These are phyloP conservation scores for Heliangelus exortis DNA, from an alignment of 2,797 vertebrate species.

Conservation along the genomic window DNA sequence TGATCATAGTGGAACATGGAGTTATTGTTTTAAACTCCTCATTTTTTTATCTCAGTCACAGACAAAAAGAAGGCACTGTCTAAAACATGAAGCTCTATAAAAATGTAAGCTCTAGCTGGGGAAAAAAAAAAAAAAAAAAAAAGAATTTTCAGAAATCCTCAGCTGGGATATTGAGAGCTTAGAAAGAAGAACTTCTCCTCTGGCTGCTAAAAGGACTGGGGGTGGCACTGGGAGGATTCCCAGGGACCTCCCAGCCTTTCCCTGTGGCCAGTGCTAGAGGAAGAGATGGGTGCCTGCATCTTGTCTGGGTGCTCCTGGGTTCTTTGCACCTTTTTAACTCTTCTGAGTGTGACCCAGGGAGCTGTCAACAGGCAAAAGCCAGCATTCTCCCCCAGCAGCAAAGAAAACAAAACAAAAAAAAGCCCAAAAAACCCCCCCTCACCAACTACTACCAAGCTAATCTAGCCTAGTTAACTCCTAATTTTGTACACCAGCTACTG, in stretches of 20 bases:
- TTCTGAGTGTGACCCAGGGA: accelerated
- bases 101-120: neutral
- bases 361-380: neutral
- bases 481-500: neutral
- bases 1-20: slow-evolving; percentile 62
- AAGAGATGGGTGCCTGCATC: neutral
- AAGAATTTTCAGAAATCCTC: neutral
- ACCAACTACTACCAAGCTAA: neutral
- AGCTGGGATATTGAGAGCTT: neutral
- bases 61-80: slow-evolving; percentile 47
- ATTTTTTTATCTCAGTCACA: slow-evolving; percentile 56
- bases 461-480: neutral
- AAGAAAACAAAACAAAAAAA: no score
- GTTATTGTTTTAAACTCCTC: slow-evolving; percentile 59
- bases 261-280: neutral
- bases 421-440: no score
- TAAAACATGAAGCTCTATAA: neutral
- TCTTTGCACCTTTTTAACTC: neutral
- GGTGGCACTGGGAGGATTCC: no score
- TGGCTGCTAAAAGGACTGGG: no score
- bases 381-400: neutral
- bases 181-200: neutral
- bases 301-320: neutral
- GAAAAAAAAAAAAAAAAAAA: neutral
- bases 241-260: no score